A percentile compares a stretch with the other conserved stretches of the same genome.
Conservation (phyloP, 2,113 vertebrate species). For the Triplophysa tibetana region DNA sequence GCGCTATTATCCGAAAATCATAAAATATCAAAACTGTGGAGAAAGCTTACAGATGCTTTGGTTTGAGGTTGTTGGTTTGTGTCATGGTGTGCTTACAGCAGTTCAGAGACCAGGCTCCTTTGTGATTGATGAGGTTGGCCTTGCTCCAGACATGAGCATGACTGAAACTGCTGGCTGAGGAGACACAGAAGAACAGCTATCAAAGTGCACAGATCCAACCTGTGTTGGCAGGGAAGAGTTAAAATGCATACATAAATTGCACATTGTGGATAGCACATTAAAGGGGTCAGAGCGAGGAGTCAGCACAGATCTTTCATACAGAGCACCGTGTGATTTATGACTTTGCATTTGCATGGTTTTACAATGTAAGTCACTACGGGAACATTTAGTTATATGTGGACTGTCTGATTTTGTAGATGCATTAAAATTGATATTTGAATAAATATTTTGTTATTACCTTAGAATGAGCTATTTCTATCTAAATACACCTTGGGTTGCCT, state of each 20-base stretch:
- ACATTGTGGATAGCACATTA: constrained; percentile 64
- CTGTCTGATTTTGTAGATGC: too few species aligned
- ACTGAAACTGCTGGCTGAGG: constrained; percentile 65
- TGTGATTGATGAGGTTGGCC: constrained; percentile 73
- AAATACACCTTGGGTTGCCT: too few species aligned
- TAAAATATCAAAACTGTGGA: neutral
- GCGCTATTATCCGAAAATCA: neutral
- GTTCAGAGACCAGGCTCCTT: constrained; percentile 51
- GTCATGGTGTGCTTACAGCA: constrained; percentile 61
- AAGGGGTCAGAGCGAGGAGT: constrained; percentile 68
- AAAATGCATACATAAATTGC: constrained; percentile 64
- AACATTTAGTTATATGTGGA: neutral
- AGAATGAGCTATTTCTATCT: too few species aligned
- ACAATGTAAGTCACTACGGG: neutral
- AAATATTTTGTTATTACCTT: too few species aligned
- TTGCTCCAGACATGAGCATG: constrained; percentile 72
- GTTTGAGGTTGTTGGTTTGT: constrained; percentile 44
- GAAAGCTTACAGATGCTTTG: neutral
- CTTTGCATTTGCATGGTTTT: constrained; percentile 56
- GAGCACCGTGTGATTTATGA: constrained; percentile 62
- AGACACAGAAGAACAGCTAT: constrained; percentile 68
- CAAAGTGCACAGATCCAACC: constrained; percentile 68
- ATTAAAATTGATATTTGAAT: too few species aligned
- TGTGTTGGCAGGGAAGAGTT: constrained; percentile 13
- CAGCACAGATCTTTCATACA: constrained; percentile 68